Evolutionary conservation across 2,888 invertebrate genomes (phyloP).

Genomic region (Drosophila algonquin): DNA sequence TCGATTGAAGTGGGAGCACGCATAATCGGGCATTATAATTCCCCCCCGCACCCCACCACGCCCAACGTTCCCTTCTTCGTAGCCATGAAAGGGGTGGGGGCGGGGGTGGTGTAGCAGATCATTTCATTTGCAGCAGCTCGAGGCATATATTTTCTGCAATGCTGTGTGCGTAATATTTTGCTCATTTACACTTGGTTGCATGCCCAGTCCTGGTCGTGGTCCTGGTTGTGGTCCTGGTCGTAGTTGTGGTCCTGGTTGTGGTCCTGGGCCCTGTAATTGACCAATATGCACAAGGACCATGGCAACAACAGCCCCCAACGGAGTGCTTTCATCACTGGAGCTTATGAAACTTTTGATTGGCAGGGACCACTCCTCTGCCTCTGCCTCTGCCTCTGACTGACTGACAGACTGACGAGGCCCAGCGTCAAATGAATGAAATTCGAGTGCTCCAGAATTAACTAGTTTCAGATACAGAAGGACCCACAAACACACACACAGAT

Average conservation of each 20-base stretch:
- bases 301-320: conserved; percentile 62
- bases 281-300: conserved; percentile 42
- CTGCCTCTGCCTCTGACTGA: too few species aligned
- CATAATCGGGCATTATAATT: conserved; percentile 29
- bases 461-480: conserved; percentile 17
- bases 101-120: conserved; percentile 24
- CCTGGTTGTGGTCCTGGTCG: too few species aligned
- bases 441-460: conserved; percentile 29
- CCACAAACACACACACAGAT: background rate
- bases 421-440: conserved; percentile 55
- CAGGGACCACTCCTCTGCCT: conserved; percentile 5
- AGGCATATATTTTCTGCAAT: conserved; percentile 72
- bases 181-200: conserved; percentile 76
- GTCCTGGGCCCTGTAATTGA: conserved; percentile 50
- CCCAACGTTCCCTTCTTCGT: background rate
- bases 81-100: too few species aligned
- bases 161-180: conserved; percentile 67
- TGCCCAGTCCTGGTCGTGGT: conserved; percentile 44
- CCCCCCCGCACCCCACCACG: background rate
- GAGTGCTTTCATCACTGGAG: conserved; percentile 61
- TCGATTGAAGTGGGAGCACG: conserved; percentile 61
- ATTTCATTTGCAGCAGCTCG: conserved; percentile 58
- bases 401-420: background rate
- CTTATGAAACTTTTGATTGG: conserved; percentile 69
- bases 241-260: too few species aligned